Base-by-base conservation (phyloP, 2,888 invertebrate genomes). In the Caenorhabditis drosophilae region DNA sequence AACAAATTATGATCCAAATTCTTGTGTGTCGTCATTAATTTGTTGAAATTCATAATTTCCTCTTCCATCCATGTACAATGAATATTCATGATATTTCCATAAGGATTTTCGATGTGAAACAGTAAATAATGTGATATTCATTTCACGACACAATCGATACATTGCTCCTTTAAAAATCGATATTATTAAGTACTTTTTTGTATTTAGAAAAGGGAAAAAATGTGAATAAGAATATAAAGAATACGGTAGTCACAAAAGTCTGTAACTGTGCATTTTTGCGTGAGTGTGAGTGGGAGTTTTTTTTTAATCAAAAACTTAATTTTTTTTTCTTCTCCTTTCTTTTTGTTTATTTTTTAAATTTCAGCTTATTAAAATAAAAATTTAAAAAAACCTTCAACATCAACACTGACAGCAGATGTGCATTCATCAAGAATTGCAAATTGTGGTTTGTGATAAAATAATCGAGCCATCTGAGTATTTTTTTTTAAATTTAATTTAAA, bases 21-120 rank as follows among this genome's bases (percentile, higher is more conserved):
- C 92, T 83, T 90, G 89, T 1, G 92, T 92, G 71, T 90, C 90
- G 64, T 89, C 88, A 82, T 92, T 91, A 77, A 97, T 97, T 51
- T 88, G 88, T 55, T 89, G 90, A 85, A 93, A 97, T 71, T 90
- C 90, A 85, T 90, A 96, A 3, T 89, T 87, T 49, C 97, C 97
- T 77, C 93, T 88, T 0, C 97, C 97, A 87, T 97, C 97, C 90
- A 97, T 93, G 84, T 92, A 91, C 56, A 97, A 87, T 83, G 91
- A 94, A 85, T 90, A 94, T 88, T 89, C 81, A 56, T 81, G 81
- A 46, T 81, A 79, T 31, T 68, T 68, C 74, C 71, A 75, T 9
- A 76, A 57, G 31, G 68, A 59, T 53, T 96, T 94, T 35, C 97
- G 88, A 85, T 98, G 97, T 0, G 96, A 95, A 80, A 98, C 96